phyloP scores from a whole-genome alignment of 2,888 invertebrate genomes.

The Tenthredo scrophulariae region DNA sequence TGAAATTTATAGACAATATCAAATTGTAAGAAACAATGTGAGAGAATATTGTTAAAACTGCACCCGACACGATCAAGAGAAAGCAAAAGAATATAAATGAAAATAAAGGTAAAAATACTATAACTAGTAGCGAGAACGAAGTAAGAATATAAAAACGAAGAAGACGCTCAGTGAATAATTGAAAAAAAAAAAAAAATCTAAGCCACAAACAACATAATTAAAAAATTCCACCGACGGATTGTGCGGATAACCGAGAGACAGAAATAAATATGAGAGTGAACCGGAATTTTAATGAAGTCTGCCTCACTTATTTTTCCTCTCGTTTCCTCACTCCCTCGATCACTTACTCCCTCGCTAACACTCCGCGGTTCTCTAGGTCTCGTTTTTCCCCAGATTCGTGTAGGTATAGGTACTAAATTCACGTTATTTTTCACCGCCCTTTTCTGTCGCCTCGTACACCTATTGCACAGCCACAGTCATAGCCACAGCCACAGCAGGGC shows the following conservation, averaged over 20 bases:
- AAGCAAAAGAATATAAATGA: background rate
- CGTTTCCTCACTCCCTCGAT: background rate
- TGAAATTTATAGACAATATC: background rate
- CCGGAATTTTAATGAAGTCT: constrained; percentile 70
- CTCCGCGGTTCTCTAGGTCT: background rate
- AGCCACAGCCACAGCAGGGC: background rate
- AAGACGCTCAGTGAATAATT: background rate
- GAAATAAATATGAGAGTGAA: constrained; percentile 65
- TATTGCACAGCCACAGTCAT: background rate
- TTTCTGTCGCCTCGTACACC: background rate
- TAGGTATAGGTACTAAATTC: constrained; percentile 7
- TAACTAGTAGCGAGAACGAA: background rate
- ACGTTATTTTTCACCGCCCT: constrained; percentile 51
- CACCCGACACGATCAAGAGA: background rate
- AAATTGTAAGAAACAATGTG: background rate
- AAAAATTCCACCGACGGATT: constrained; percentile 63
- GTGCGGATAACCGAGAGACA: constrained; percentile 60
- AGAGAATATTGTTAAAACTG: background rate
- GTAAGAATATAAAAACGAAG: background rate
- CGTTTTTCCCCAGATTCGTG: constrained; percentile 57
- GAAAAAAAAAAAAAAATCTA: constrained; percentile 33
- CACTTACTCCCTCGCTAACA: background rate
- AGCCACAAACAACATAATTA: constrained; percentile 56
- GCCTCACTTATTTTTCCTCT: constrained; percentile 52
- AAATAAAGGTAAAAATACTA: too few species aligned